Conservation (phyloP, 2,888 invertebrate species). For the Hypomecis punctinalis region DNA sequence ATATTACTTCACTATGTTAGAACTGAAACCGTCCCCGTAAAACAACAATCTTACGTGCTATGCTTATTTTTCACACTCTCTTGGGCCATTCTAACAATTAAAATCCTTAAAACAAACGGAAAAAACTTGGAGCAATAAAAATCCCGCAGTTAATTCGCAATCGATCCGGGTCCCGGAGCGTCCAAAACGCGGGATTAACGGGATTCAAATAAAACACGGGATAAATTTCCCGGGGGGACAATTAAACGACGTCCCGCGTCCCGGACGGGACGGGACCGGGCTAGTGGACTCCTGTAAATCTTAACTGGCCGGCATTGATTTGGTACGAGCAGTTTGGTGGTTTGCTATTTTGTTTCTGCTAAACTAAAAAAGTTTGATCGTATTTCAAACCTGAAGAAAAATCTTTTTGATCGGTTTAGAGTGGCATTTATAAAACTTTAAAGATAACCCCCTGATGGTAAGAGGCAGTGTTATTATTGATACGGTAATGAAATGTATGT, state of each 20-base stretch:
- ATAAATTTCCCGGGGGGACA: conserved; percentile 60
- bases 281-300: conserved; percentile 29
- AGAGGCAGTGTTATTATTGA: too few species aligned
- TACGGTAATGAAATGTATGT: too few species aligned
- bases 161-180: conserved; percentile 43
- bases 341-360: conserved; percentile 6
- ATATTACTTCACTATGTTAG: too few species aligned
- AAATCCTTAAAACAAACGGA: background rate
- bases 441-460: too few species aligned
- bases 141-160: conserved; percentile 37
- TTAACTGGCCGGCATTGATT: conserved; percentile 26
- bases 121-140: conserved; percentile 33
- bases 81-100: background rate
- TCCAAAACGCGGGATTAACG: conserved; percentile 46
- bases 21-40: too few species aligned
- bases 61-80: background rate
- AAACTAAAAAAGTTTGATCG: background rate
- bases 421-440: too few species aligned
- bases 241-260: conserved; percentile 49
- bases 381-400: too few species aligned
- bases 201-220: conserved; percentile 54
- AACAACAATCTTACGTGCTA: too few species aligned
- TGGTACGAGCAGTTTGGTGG: background rate
- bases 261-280: conserved; percentile 36
- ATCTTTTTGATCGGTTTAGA: too few species aligned